Conservation (phyloP, 2,888 invertebrate species). For the Patella caerulea region DNA sequence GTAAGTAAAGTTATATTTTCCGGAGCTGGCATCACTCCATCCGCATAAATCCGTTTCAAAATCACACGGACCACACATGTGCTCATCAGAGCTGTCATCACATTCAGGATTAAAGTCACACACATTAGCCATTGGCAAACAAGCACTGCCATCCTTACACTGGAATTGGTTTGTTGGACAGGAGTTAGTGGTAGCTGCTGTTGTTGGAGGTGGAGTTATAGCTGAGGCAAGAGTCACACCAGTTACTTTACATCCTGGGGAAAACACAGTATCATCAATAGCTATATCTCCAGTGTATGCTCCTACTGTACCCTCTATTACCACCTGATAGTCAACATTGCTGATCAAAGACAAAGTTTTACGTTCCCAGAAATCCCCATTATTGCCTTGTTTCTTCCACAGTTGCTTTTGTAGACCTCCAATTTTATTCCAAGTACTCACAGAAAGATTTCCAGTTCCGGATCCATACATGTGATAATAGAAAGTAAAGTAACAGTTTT, state of each 20-base stretch:
- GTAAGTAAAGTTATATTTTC: conserved; percentile 57
- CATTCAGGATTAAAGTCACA: conserved; percentile 61
- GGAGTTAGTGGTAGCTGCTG: conserved; percentile 42
- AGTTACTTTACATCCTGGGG: conserved; percentile 49
- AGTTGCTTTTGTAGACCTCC: conserved; percentile 42
- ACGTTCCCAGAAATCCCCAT: conserved; percentile 59
- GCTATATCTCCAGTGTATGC: conserved; percentile 57
- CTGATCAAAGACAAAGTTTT: conserved; percentile 45
- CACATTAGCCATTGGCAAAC: conserved; percentile 47
- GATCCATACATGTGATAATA: conserved; percentile 63
- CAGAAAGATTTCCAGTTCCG: conserved; percentile 55
- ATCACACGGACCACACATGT: conserved; percentile 60
- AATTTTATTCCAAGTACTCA: conserved; percentile 46
- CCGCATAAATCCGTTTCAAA: conserved; percentile 63
- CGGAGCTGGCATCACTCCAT: conserved; percentile 59
- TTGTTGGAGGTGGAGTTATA: conserved; percentile 46
- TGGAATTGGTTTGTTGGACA: conserved; percentile 48
- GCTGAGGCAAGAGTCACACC: conserved; percentile 44
- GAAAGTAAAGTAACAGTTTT: conserved; percentile 51
- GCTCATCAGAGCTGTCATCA: conserved; percentile 59
- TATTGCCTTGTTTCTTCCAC: conserved; percentile 48
- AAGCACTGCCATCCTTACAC: conserved; percentile 49
- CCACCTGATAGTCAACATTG: conserved; percentile 53
- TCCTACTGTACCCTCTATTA: conserved; percentile 61
- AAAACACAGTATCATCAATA: conserved; percentile 65